Evolutionary conservation across 2,888 invertebrate species (phyloP).

Genomic region (Iselma pallidipennis): DNA sequence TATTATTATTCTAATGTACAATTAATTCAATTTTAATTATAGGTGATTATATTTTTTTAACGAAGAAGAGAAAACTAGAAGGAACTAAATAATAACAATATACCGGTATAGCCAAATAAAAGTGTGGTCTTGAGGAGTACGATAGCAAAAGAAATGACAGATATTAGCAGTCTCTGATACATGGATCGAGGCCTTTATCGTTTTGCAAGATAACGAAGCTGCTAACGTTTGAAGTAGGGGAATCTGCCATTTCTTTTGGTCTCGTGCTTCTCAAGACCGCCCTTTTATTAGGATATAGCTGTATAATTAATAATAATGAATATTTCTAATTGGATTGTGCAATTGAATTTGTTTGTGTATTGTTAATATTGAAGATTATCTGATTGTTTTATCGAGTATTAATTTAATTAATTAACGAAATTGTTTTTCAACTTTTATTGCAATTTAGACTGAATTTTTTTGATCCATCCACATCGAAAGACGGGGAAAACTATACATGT

Average conservation of each 20-base stretch:
- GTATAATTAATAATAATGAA: neutral
- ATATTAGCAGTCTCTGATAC: too few species aligned
- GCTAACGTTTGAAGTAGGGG: too few species aligned
- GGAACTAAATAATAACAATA: too few species aligned
- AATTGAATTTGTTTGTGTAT: slow-evolving; percentile 14
- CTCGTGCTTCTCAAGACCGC: too few species aligned
- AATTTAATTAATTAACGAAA: slow-evolving; percentile 2
- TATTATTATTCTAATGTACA: neutral
- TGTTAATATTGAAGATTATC: slow-evolving; percentile 6
- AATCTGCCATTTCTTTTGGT: too few species aligned
- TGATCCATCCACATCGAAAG: slow-evolving; percentile 4
- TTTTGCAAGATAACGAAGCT: too few species aligned
- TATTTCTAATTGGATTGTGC: slow-evolving; percentile 15
- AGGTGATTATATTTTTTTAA: neutral
- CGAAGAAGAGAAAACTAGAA: neutral
- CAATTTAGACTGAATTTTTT: slow-evolving; percentile 18
- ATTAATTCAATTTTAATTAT: neutral
- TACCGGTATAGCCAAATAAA: too few species aligned
- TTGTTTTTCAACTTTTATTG: slow-evolving; percentile 10
- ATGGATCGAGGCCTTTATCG: too few species aligned
- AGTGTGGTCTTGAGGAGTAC: too few species aligned
- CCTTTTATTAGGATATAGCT: too few species aligned
- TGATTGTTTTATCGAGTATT: slow-evolving; percentile 15
- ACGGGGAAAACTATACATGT: too few species aligned
- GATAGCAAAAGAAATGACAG: too few species aligned